Evolutionary conservation across 2,797 vertebrate genomes (phyloP), one percentile per base, ranked within the genome.

Genomic region (Sandelia bainsii): DNA sequence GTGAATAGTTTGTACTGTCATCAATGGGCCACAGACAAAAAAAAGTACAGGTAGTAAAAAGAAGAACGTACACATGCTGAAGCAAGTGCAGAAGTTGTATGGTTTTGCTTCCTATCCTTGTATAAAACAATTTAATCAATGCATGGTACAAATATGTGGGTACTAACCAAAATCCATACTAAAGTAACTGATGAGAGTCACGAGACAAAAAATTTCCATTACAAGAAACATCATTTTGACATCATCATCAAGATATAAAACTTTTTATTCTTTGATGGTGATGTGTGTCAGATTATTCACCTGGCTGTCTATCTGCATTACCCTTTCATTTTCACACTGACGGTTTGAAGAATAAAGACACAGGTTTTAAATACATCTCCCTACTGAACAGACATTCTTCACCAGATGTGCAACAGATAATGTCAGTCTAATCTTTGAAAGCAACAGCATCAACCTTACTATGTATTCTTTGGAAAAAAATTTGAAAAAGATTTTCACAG

Each of bases 281-380:
- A 89, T 80, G 71, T 85, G 77, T 70, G 89, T 89, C 92, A 88
- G 91, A 90, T 92, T 92, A 93, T 86, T 83, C 76, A 81, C 69
- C 89, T 49, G 65, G 80, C 83, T 90, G 90, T 90, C 90, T 68
- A 11, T 92, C 90, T 75, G 90, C 65, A 84, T 88, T 89, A 89
- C 78, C 44, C 39, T 77, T 85, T 90, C 79, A 87, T 87, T 85
- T 91, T 89, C 86, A 89, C 87, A 65, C 85, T 79, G 89, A 87
- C 78, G 76, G 81, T 71, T 83, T 88, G 72, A 80, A 92, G 87
- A 91, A 92, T 92, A 89, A 92, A 93, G 90, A 93, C 92, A 91
- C 86, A 92, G 87, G 66, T 37, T 88, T 89, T 87, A 90, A 90
- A 90, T 79, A 56, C 79, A 83, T 81, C 78, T 54, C 77, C 59